Base-by-base conservation (phyloP, 2,113 vertebrate species). In the Zosterops pallidus region DNA sequence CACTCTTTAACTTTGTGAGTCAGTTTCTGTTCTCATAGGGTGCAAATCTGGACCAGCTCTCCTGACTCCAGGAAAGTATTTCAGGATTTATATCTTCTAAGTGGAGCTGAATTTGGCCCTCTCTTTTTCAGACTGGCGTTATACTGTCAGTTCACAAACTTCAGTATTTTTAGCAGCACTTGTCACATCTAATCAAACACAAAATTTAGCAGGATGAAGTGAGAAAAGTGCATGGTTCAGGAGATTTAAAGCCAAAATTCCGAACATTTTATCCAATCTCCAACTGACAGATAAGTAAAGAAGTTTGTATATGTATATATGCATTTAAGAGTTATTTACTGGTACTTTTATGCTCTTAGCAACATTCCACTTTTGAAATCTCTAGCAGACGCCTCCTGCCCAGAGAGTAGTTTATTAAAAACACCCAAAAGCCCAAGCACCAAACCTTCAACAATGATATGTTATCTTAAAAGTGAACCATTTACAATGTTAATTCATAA, bases 141-240 rank as follows among this genome's bases (percentile, higher is more conserved):
- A 85, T 59, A 86, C n/a, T 89, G 92, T 94, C 94, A 75, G 53
- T 90, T 41, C 46, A 87, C 70, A 77, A 91, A 90, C 74, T 74
- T 67, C 75, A 81, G 67, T 95, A 95, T 96, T 96, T 95, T 96
- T 97, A 96, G 93, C 88, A 95, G 86, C 82, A 91, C 86, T 96
- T 97, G 97, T 97, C 97, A 96, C 50, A 91, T 96, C 79, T 90
- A 97, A 97, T 97, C 90, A 92, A 96, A 96, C 55, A 79, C 68
- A 87, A 96, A 91, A 84, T 86, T 88, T 85, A 86, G 52, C 86
- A 91, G 89, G 82, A 96, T 96, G 88, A 93, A 94, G 76, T 94
- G 95, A 95, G 95, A 95, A 96, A 96, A 93, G 75, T 88, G 84
- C 78, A 93, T 67, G 70, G 79, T 96, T 97, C 83, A 95, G 92